These are phyloP conservation scores for Schizothorax lantsangensis DNA, from an alignment of 2,797 vertebrate species.

Conservation along the genomic window DNA sequence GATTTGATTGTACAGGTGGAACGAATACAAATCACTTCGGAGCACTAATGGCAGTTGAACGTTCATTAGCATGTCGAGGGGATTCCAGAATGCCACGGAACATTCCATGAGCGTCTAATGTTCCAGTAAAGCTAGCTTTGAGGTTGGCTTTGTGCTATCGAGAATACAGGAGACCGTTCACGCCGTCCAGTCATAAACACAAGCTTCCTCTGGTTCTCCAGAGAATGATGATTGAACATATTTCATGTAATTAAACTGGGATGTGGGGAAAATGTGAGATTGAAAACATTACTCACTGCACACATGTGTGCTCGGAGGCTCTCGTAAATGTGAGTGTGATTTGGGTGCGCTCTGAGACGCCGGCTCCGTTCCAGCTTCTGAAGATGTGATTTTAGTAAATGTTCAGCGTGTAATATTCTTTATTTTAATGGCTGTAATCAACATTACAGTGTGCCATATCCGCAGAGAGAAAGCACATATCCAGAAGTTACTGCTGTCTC, in stretches of 20 bases:
- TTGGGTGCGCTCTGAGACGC: conserved; percentile 30
- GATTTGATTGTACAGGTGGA: conserved; percentile 48
- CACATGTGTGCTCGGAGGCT: conserved; percentile 30
- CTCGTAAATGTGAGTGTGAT: conserved; percentile 54
- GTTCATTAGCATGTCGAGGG: conserved; percentile 30
- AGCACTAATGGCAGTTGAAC: conserved; percentile 26
- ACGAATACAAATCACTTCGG: conserved; percentile 24
- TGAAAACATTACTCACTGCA: conserved; percentile 60
- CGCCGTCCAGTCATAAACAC: conserved; percentile 27
- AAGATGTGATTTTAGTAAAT: conserved; percentile 41
- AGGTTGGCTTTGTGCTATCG: conserved; percentile 11
- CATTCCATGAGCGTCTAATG: not conserved
- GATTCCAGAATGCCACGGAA: conserved; percentile 6
- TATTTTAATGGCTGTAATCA: conserved; percentile 48
- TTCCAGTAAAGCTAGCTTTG: conserved; percentile 8
- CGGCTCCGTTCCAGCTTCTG: conserved; percentile 17
- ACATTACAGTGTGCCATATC: conserved; percentile 20
- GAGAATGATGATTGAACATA: conserved; percentile 41
- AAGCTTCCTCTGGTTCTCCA: conserved; percentile 12
- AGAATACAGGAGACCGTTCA: not conserved
- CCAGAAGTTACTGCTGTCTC: conserved; percentile 6
- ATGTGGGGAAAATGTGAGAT: conserved; percentile 46
- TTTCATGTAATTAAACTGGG: conserved; percentile 56
- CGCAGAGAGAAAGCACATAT: conserved; percentile 13
- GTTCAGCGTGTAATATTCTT: conserved; percentile 32